Evolutionary conservation across 2,113 vertebrate genomes (phyloP).

Genomic region (Sylvietta virens): DNA sequence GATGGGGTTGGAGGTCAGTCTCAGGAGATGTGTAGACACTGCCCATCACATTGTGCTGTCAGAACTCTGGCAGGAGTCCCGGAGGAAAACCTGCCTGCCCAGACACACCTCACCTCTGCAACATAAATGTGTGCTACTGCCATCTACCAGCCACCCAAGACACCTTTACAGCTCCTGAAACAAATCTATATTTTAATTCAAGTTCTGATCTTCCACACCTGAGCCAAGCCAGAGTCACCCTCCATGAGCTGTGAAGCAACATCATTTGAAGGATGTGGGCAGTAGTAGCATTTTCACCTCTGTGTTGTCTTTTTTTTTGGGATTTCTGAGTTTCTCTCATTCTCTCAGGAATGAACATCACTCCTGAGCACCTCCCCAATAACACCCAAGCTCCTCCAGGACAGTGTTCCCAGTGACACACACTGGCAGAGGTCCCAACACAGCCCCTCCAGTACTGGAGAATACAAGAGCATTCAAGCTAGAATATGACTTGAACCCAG

Average conservation of each 20-base stretch:
- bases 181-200: neutral
- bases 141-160: neutral
- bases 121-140: neutral
- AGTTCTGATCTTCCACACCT: neutral
- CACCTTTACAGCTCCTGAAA: neutral
- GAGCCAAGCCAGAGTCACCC: neutral
- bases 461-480: neutral
- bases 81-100: neutral
- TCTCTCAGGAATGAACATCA: neutral
- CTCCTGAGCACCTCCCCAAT: neutral
- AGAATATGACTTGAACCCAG: neutral
- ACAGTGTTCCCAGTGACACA: neutral
- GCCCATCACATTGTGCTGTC: neutral
- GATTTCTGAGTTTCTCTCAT: neutral
- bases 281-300: neutral
- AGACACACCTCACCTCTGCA: neutral
- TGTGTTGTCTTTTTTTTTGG: neutral
- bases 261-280: neutral
- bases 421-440: neutral
- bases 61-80: neutral
- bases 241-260: neutral
- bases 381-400: neutral
- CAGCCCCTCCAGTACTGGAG: neutral
- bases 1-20: rapidly evolving
- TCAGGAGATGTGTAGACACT: neutral